Evolutionary conservation across 2,797 vertebrate species (phyloP).

Genomic region (Coregonus suidteri): DNA sequence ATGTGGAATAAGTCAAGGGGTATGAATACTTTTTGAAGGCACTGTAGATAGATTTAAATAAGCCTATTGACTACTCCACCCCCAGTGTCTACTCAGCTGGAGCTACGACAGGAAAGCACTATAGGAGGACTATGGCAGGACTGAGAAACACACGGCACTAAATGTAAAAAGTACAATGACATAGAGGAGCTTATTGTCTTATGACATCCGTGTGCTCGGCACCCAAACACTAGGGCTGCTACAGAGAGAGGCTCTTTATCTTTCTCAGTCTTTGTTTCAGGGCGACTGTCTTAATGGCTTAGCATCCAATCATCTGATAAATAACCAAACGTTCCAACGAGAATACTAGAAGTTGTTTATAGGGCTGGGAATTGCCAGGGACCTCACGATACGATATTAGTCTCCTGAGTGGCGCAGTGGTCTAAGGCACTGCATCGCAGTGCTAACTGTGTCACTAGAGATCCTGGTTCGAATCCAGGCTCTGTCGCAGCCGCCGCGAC

Average conservation of each 20-base stretch:
- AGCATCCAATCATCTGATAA: neutral
- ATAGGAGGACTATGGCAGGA: neutral
- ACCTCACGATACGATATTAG: no score
- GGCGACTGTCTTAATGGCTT: neutral
- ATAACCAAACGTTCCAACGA: neutral
- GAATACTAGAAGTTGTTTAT: neutral
- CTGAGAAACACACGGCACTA: no score
- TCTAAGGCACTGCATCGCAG: no score
- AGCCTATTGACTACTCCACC: neutral
- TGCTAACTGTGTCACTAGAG: no score
- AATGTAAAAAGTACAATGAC: neutral
- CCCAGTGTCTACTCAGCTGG: neutral
- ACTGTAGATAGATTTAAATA: neutral
- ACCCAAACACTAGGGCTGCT: neutral
- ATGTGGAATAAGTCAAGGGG: no score
- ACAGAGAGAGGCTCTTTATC: neutral
- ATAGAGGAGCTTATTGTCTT: neutral
- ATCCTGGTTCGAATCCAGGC: no score
- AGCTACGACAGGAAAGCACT: neutral
- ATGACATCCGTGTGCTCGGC: neutral
- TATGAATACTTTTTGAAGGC: neutral
- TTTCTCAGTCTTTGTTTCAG: conserved; percentile 10
- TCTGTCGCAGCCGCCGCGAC: no score
- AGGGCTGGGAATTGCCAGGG: no score
- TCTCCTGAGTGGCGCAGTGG: no score